Conservation (phyloP, 2,113 vertebrate genomes). For the Mustela lutreola region DNA sequence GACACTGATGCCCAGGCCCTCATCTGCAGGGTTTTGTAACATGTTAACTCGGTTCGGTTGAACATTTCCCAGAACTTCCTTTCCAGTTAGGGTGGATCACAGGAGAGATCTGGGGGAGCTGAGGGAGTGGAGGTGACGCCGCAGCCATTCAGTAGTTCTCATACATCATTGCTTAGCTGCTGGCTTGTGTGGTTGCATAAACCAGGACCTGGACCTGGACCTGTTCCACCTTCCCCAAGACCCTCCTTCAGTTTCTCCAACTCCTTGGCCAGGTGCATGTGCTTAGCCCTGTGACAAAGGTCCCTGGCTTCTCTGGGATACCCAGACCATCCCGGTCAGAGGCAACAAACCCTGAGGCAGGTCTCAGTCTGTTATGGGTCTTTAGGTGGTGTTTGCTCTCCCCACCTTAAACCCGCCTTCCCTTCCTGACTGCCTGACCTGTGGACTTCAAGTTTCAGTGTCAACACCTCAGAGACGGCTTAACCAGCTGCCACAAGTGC, state of each 20-base stretch:
- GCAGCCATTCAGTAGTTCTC: neutral
- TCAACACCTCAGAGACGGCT: neutral
- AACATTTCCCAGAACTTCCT: slow-evolving; percentile 13
- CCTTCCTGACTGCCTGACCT: neutral
- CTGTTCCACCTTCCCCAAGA: neutral
- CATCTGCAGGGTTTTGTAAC: neutral
- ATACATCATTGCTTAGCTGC: rapidly evolving
- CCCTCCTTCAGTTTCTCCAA: neutral
- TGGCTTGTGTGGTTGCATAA: neutral
- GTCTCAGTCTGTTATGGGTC: neutral
- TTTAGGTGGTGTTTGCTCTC: neutral
- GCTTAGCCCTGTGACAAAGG: neutral
- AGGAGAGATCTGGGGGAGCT: neutral
- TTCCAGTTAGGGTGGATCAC: neutral
- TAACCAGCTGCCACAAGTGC: neutral
- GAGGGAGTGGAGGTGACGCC: neutral
- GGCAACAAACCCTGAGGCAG: neutral
- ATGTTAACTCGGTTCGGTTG: neutral
- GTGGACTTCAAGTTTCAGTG: neutral
- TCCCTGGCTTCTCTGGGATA: neutral
- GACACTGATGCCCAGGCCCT: no score
- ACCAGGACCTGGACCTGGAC: neutral
- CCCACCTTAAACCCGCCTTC: neutral
- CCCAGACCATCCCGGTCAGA: neutral
- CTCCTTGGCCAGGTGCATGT: neutral